Conservation (phyloP, 2,797 vertebrate species). For the Sciaenops ocellatus region DNA sequence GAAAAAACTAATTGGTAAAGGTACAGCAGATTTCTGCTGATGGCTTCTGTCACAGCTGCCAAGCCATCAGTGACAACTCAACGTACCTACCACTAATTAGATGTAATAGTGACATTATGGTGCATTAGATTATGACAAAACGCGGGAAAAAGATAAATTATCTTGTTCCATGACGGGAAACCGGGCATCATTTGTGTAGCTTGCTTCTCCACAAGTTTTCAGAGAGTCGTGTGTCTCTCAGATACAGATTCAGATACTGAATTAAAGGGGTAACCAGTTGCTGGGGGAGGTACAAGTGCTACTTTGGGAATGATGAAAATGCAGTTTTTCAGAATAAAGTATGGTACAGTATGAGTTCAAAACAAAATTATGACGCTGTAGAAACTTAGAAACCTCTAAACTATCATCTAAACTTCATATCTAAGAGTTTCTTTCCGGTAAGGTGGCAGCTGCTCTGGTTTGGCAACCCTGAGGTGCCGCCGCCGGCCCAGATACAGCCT, state of each 20-base stretch:
- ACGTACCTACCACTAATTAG: constrained; percentile 49
- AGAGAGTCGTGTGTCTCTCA: background rate
- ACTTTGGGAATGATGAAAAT: constrained; percentile 34
- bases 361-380: constrained; percentile 16
- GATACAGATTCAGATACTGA: background rate
- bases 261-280: background rate
- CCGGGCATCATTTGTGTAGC: constrained; percentile 5
- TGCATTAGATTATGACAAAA: constrained; percentile 39
- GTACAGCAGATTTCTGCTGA: constrained; percentile 46
- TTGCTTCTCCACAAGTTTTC: background rate
- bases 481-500: constrained; percentile 18
- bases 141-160: constrained; percentile 34
- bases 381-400: constrained; percentile 9
- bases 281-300: constrained; percentile 4
- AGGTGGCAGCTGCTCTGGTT: constrained; percentile 43
- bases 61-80: constrained; percentile 42
- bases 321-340: constrained; percentile 13
- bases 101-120: constrained; percentile 40
- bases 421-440: constrained; percentile 14
- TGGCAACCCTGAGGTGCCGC: constrained; percentile 25
- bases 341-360: constrained; percentile 2
- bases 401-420: constrained; percentile 6
- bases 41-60: constrained; percentile 49
- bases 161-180: constrained; percentile 13
- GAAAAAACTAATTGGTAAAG: constrained; percentile 16